These are phyloP conservation scores for Accipiter virgatus DNA, from an alignment of 2,113 vertebrate genomes.

Conservation along the genomic window DNA sequence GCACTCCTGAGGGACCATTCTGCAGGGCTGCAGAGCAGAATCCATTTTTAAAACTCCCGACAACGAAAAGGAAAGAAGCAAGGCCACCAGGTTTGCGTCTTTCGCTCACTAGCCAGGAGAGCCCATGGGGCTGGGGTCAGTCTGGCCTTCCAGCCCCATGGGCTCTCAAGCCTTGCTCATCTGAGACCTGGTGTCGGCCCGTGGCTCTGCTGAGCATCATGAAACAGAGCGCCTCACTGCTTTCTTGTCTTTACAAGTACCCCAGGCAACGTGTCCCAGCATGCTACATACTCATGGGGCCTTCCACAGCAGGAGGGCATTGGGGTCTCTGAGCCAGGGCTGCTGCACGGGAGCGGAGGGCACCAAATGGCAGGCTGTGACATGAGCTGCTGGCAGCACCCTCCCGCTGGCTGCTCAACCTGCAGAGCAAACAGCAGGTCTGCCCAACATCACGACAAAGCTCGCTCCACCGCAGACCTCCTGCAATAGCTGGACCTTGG, in stretches of 20 bases:
- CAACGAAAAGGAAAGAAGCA: conserved; percentile 65
- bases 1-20: conserved; percentile 71
- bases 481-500: neutral
- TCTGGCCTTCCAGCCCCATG: conserved; percentile 52
- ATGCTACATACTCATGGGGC: conserved; percentile 32
- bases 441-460: conserved; percentile 40
- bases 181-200: conserved; percentile 46
- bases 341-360: neutral
- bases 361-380: conserved; percentile 27
- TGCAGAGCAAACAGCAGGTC: neutral
- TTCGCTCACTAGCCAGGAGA: neutral
- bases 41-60: conserved; percentile 69
- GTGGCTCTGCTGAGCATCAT: neutral
- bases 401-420: neutral
- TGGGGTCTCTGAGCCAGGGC: conserved; percentile 39
- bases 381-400: conserved; percentile 20
- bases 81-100: conserved; percentile 50
- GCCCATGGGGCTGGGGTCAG: conserved; percentile 44
- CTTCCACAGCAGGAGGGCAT: conserved; percentile 42
- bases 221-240: conserved; percentile 25
- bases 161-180: conserved; percentile 33
- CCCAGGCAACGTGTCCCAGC: conserved; percentile 41
- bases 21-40: conserved; percentile 71
- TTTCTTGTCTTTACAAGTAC: conserved; percentile 40
- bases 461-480: neutral